Evolutionary conservation across 2,888 invertebrate species (phyloP).

Genomic region (Meiosimyza platycephala): DNA sequence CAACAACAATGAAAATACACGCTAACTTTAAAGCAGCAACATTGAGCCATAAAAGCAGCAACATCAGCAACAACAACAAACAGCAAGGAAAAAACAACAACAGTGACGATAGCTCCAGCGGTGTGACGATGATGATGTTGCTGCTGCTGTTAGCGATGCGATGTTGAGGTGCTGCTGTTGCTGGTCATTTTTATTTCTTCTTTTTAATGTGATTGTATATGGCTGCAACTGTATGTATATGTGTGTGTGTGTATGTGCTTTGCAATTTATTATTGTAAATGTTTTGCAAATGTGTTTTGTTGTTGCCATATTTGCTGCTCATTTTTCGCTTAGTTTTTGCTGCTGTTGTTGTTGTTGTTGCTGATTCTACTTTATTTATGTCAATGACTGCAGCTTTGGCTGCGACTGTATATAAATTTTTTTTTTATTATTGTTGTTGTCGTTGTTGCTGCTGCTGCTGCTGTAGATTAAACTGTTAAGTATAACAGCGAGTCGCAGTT

Average conservation of each 20-base stretch:
- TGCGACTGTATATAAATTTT: background rate
- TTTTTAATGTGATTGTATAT: background rate
- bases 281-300: conserved; percentile 30
- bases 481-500: conserved; percentile 30
- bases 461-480: conserved; percentile 37
- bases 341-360: conserved; percentile 18
- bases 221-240: background rate
- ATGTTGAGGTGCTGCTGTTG: conserved; percentile 9
- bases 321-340: conserved; percentile 16
- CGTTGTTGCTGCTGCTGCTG: conserved; percentile 6
- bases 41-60: background rate
- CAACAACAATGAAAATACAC: background rate
- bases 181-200: conserved; percentile 23
- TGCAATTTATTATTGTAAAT: conserved; percentile 37
- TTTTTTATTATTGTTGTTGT: conserved; percentile 2
- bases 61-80: conserved; percentile 23
- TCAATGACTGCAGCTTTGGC: conserved; percentile 26
- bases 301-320: conserved; percentile 10
- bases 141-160: background rate
- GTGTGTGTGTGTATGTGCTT: conserved; percentile 2
- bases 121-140: conserved; percentile 18
- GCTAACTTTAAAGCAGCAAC: background rate
- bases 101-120: conserved; percentile 23
- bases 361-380: conserved; percentile 30
- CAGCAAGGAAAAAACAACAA: background rate